These are phyloP conservation scores for Mallotus villosus DNA, from an alignment of 2,797 vertebrate species.

Conservation along the genomic window DNA sequence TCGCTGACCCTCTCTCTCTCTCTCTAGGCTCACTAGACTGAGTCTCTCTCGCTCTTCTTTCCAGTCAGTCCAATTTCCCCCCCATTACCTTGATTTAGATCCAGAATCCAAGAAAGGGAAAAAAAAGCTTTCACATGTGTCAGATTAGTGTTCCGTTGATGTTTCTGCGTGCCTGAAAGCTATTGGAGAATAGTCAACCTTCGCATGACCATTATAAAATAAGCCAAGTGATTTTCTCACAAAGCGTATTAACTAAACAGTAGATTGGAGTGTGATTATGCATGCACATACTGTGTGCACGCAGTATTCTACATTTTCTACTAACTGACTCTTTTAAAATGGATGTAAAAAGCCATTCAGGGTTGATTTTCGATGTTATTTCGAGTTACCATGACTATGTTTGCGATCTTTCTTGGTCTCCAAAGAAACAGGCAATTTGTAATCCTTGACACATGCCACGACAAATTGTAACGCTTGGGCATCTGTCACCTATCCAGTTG, in stretches of 20 bases:
- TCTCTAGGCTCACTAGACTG: no score
- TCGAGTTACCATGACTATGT: no score
- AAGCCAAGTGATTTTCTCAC: no score
- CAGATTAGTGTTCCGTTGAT: background rate
- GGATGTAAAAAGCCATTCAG: no score
- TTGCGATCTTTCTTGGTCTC: background rate
- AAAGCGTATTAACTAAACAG: no score
- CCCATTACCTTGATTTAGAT: background rate
- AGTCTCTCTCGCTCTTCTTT: slow-evolving; percentile 8
- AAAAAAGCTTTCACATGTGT: background rate
- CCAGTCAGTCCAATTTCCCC: background rate
- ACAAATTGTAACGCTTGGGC: background rate
- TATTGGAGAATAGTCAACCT: background rate
- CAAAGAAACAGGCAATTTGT: background rate
- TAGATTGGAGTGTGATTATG: no score
- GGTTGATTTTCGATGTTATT: no score
- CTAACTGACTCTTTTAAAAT: no score
- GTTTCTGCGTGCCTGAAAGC: background rate
- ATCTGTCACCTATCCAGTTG: background rate
- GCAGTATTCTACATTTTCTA: no score
- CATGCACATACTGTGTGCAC: no score
- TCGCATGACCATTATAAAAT: background rate
- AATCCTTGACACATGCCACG: background rate
- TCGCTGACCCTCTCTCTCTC: no score
- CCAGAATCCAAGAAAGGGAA: background rate